Percentiles rank a stretch among this genome's conserved stretches.
Evolutionary conservation across 1,140 invertebrate genomes (phyloP).

Genomic region (Meloidogyne hapla): DNA sequence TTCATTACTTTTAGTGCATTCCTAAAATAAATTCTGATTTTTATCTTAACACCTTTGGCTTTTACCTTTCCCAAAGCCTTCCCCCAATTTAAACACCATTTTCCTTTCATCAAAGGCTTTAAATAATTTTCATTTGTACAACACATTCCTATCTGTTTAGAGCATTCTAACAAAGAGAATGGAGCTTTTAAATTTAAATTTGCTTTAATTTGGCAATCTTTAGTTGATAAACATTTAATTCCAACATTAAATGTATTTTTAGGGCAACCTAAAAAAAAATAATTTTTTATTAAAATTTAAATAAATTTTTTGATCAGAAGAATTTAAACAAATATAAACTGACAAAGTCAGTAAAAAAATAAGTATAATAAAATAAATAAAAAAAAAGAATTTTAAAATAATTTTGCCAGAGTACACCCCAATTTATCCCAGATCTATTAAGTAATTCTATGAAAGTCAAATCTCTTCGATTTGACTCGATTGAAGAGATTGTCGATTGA

Average conservation of each 20-base stretch:
- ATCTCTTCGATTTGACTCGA: too few relatives aligned
- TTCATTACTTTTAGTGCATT: neutral
- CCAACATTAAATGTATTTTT: conserved; percentile 4
- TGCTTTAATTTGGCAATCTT: conserved; percentile 2
- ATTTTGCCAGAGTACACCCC: too few relatives aligned
- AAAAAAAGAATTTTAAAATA: too few relatives aligned
- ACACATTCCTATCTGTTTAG: neutral
- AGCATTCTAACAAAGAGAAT: conserved; percentile 1
- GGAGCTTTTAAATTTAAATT: neutral
- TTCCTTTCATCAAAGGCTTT: neutral
- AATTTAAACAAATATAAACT: too few relatives aligned
- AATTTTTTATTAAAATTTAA: neutral
- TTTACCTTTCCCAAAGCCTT: neutral
- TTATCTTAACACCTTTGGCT: neutral
- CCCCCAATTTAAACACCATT: conserved; percentile 7
- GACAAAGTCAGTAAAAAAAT: too few relatives aligned
- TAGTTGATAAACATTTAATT: neutral
- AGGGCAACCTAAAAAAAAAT: neutral
- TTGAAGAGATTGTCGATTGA: too few relatives aligned
- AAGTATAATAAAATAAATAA: too few relatives aligned
- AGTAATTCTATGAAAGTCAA: too few relatives aligned
- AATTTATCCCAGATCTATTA: too few relatives aligned
- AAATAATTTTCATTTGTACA: neutral
- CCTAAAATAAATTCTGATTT: neutral
- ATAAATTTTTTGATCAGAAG: too few relatives aligned